Percentiles rank a stretch among this genome's conserved stretches.
phyloP scores from a whole-genome alignment of 2,888 invertebrate species.

The Malthinus flaveolus region DNA sequence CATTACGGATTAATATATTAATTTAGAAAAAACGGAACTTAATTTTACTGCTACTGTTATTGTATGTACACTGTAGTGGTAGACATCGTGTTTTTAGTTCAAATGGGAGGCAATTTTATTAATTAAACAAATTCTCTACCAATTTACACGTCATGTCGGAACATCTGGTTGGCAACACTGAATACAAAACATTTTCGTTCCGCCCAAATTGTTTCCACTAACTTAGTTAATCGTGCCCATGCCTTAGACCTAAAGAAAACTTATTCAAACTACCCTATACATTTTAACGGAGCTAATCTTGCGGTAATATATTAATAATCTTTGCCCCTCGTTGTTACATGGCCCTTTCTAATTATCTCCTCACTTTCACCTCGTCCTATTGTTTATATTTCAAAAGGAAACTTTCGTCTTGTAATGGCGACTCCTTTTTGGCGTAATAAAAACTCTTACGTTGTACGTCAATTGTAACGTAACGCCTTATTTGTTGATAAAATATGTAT shows the following conservation, averaged over 20 bases:
- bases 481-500: too few relatives aligned
- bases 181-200: constrained; percentile 8
- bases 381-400: constrained; percentile 23
- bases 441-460: too few relatives aligned
- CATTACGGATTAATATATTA: neutral
- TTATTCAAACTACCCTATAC: constrained; percentile 15
- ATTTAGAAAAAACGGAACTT: neutral
- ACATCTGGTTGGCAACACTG: constrained; percentile 3
- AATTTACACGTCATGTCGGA: constrained; percentile 19
- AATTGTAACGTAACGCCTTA: too few relatives aligned
- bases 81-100: too few relatives aligned
- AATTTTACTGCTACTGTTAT: neutral
- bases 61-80: too few relatives aligned
- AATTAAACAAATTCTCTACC: constrained; percentile 13
- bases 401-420: too few relatives aligned
- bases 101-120: neutral
- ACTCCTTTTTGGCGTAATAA: too few relatives aligned
- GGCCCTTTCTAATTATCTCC: constrained; percentile 28
- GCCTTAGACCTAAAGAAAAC: constrained; percentile 17
- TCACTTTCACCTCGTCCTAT: constrained; percentile 19
- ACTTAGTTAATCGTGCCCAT: constrained; percentile 10
- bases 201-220: constrained; percentile 19
- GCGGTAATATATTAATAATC: constrained; percentile 28
- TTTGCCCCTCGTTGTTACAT: constrained; percentile 18
- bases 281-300: constrained; percentile 23